Base-by-base conservation (phyloP, 37 sponge, comb jelly and placozoan species). In the Lycopodina hypogea region DNA sequence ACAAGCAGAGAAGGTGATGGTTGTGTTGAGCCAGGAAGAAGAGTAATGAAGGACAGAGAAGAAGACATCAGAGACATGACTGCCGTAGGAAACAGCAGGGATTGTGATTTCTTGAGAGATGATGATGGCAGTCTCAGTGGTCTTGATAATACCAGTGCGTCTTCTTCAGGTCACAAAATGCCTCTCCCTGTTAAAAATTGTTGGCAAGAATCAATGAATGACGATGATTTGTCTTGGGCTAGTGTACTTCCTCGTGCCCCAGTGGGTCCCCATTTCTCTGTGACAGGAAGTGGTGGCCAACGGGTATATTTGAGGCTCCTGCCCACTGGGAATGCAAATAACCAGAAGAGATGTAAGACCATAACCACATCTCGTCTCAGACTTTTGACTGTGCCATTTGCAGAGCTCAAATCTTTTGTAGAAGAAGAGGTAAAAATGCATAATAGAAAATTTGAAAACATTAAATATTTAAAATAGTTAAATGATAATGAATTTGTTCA, bases 281-380 rank as follows among this genome's bases (percentile, higher is more conserved):
- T 92, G 18, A 92, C 92, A 7, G 70, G 81, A 17, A 82, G 81
- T 35, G 78, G 83, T 68, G 92, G 92, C 17, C 29, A 9, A 6
- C 35, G 92, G 18, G 89, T 92, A 9, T 92, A 87, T 73, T 63
- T 92, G 33, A 60, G 78, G 57, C 32, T 87, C 42, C 56, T 58
- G 56, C n/a, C 37, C 3, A 28, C 2, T 1, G 57, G 57, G 12
- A 21, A 28, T 39, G 56, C 1, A 17, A 22, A 51, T 23, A 55
- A 40, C n/a, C 17, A 38, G 42, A 3, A 79, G 52, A 65, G n/a
- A 26, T 2, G 55, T 34, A 19, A 42, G 35, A 7, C 40, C 2
- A 8, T 45, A 29, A 32, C 74, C 34, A 12, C 39, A 12, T 42
- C 71, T 37, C 22, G 78, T 9, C 41, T 40, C 14, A 45, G 42